Conservation (phyloP, 23 tunicate species). For the Trididemnum clinides region DNA sequence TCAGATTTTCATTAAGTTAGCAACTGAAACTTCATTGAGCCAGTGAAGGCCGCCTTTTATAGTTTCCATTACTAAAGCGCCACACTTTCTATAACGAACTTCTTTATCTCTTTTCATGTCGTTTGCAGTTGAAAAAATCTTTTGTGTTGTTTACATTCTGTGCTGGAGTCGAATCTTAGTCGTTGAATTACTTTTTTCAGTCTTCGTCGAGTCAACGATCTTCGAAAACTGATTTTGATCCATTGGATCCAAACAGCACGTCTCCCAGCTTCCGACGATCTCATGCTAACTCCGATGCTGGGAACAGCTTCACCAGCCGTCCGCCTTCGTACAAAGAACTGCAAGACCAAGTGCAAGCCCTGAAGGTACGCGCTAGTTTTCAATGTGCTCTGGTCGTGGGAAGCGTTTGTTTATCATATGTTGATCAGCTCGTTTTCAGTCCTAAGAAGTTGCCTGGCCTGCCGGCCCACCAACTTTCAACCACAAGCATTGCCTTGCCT, state of each 20-base stretch:
- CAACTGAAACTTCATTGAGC: too few relatives aligned
- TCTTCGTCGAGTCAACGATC: conserved; percentile 6
- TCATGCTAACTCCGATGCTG: too few relatives aligned
- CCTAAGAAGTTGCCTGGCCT: too few relatives aligned
- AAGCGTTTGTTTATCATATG: too few relatives aligned
- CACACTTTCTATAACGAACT: not conserved
- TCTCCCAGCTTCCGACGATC: not conserved
- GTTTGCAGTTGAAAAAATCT: not conserved
- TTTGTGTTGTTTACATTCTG: not conserved
- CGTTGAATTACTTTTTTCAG: not conserved
- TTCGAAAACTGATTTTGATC: not conserved
- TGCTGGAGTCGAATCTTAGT: too few relatives aligned
- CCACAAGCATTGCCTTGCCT: too few relatives aligned
- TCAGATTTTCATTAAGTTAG: too few relatives aligned
- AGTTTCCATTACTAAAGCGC: too few relatives aligned
- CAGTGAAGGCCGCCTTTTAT: too few relatives aligned
- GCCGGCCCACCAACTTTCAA: too few relatives aligned
- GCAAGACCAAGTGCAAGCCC: conserved; percentile 40
- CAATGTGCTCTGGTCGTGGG: too few relatives aligned
- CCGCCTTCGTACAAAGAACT: conserved; percentile 49
- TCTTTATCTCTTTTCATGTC: not conserved
- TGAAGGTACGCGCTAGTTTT: conserved; percentile 49
- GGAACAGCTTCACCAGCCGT: conserved; percentile 27
- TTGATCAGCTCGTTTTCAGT: too few relatives aligned
- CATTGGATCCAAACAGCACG: not conserved